Conservation (phyloP, 2,113 vertebrate genomes). For the Embiotoca jacksoni region DNA sequence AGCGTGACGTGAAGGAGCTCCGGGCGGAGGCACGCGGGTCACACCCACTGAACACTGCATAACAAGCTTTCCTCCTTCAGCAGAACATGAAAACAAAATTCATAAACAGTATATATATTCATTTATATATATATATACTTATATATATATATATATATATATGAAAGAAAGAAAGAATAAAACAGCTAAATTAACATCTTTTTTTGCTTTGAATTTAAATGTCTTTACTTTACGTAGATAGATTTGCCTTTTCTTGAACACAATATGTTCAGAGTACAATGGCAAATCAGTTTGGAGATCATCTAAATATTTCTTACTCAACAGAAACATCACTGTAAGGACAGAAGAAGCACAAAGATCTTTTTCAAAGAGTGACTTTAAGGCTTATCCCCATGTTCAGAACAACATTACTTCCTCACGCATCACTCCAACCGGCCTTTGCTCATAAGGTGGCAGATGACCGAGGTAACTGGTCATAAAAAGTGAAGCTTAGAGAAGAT, state of each 20-base stretch:
- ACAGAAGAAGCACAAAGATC: constrained; percentile 56
- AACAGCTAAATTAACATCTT: constrained; percentile 53
- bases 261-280: constrained; percentile 72
- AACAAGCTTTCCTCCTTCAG: constrained; percentile 56
- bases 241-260: constrained; percentile 72
- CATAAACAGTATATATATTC: constrained; percentile 37
- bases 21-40: constrained; percentile 38
- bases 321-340: constrained; percentile 53
- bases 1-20: constrained; percentile 46
- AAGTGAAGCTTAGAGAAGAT: constrained; percentile 35
- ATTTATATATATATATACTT: constrained; percentile 23
- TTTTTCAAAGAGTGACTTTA: constrained; percentile 52
- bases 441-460: constrained; percentile 44
- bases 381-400: constrained; percentile 50
- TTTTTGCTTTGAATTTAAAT: constrained; percentile 58
- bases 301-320: constrained; percentile 51
- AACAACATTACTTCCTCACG: constrained; percentile 43
- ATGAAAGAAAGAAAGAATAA: constrained; percentile 20
- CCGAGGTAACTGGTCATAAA: constrained; percentile 9
- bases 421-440: constrained; percentile 18
- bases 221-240: constrained; percentile 69
- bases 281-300: constrained; percentile 61
- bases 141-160: constrained; percentile 31
- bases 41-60: constrained; percentile 29
- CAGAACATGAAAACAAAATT: constrained; percentile 77